Evolutionary conservation across 2,797 vertebrate genomes (phyloP).

Genomic region (Spheniscus humboldti): DNA sequence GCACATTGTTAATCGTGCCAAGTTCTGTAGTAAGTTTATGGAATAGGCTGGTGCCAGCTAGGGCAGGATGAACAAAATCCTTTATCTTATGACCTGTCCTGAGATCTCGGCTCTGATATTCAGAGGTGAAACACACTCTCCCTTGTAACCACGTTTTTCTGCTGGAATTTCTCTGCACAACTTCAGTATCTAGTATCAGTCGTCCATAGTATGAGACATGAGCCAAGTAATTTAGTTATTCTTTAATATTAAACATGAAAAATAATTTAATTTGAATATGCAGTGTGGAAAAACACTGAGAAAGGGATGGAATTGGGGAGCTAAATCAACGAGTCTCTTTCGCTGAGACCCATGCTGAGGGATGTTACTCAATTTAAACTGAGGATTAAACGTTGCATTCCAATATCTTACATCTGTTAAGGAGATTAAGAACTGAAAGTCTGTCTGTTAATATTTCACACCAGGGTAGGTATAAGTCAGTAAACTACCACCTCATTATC

Average conservation of each 20-base stretch:
- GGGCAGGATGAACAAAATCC: not conserved
- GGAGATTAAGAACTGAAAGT: conserved; percentile 52
- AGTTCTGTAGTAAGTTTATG: not conserved
- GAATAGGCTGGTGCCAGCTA: not conserved
- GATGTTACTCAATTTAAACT: conserved; percentile 40
- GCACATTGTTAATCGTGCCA: not conserved
- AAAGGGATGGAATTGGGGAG: not conserved
- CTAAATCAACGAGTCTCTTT: not conserved
- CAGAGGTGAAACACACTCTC: not conserved
- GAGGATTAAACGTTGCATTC: conserved; percentile 34
- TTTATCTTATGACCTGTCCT: not conserved
- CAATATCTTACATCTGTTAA: conserved; percentile 63
- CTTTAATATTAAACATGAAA: not conserved
- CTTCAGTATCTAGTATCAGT: not conserved
- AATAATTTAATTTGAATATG: conserved; percentile 1
- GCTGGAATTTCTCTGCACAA: not conserved
- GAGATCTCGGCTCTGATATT: not conserved
- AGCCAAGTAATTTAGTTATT: conserved; percentile 11
- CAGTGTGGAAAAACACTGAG: not conserved
- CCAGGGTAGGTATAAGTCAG: conserved; percentile 48
- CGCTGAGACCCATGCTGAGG: not conserved
- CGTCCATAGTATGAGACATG: not conserved
- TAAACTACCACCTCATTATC: conserved; percentile 57
- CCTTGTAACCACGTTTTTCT: not conserved
- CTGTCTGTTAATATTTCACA: conserved; percentile 63